Percentiles rank a stretch among this genome's conserved stretches.
phyloP scores from a whole-genome alignment of 2,888 invertebrate species.

The Cacoxenus indagator region DNA sequence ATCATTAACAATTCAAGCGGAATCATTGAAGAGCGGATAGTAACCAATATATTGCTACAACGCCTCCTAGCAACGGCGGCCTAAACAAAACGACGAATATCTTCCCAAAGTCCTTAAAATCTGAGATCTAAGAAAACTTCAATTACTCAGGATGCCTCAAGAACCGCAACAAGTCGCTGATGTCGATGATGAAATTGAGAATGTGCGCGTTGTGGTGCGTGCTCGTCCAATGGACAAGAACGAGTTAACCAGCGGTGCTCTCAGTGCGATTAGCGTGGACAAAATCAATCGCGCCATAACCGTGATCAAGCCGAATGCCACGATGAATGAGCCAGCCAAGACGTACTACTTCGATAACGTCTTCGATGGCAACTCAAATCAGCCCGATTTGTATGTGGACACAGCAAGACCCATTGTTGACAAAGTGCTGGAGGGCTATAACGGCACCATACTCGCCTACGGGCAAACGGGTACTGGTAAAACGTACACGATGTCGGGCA shows the following conservation, averaged over 20 bases:
- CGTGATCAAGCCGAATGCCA: constrained; percentile 81
- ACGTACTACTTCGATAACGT: constrained; percentile 96
- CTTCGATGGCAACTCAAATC: constrained; percentile 83
- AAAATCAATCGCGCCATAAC: constrained; percentile 82
- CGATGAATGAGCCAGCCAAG: constrained; percentile 84
- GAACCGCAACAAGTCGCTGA: constrained; percentile 59
- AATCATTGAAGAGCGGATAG: too few species aligned
- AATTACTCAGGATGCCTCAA: constrained; percentile 50
- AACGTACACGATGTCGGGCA: constrained; percentile 98
- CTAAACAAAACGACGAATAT: too few species aligned
- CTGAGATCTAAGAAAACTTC: not conserved
- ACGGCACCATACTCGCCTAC: constrained; percentile 93
- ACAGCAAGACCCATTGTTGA: constrained; percentile 97
- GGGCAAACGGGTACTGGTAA: constrained; percentile 98
- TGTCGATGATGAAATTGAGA: constrained; percentile 83
- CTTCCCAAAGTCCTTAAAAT: too few species aligned
- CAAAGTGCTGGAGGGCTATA: constrained; percentile 96
- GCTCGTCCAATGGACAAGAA: constrained; percentile 92
- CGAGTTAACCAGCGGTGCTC: constrained; percentile 81
- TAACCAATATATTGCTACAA: too few species aligned
- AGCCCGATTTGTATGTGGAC: constrained; percentile 95
- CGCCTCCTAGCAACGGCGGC: too few species aligned
- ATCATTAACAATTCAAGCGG: too few species aligned
- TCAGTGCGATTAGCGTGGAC: constrained; percentile 83
- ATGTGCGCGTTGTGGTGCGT: constrained; percentile 96